A percentile compares a stretch with the other conserved stretches of the same genome.
These are phyloP conservation scores for Sepioteuthis lessoniana DNA, from an alignment of 2,888 invertebrate genomes.

Conservation along the genomic window DNA sequence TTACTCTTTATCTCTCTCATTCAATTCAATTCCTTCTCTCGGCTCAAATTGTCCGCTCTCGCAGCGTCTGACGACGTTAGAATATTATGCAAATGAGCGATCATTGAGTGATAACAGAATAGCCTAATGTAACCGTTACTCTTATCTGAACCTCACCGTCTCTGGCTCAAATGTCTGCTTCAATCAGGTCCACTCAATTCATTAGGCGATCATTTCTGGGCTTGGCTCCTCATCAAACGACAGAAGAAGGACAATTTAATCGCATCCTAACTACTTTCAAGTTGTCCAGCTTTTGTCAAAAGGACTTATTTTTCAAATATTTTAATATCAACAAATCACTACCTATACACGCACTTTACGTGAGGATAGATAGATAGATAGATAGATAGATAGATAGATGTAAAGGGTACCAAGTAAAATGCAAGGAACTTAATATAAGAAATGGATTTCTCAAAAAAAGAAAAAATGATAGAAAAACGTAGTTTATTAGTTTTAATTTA, in stretches of 20 bases:
- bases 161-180: background rate
- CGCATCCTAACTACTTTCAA: background rate
- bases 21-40: background rate
- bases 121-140: background rate
- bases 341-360: too few relatives aligned
- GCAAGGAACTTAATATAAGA: too few relatives aligned
- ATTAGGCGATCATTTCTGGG: conserved; percentile 10
- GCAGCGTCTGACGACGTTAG: background rate
- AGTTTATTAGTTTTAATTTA: too few relatives aligned
- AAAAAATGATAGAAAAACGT: too few relatives aligned
- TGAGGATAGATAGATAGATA: background rate
- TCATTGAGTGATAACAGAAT: background rate
- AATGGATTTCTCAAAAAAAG: too few relatives aligned
- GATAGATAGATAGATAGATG: background rate
- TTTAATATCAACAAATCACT: too few relatives aligned
- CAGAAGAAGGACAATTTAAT: background rate
- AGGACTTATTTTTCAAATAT: too few relatives aligned
- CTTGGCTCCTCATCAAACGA: conserved; percentile 8
- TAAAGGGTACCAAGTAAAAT: too few relatives aligned
- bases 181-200: background rate
- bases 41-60: background rate
- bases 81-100: conserved; percentile 33
- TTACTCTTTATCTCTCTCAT: background rate
- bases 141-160: background rate
- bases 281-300: background rate